Evolutionary conservation across 2,113 vertebrate species (phyloP), one percentile per base, ranked within the genome.

Genomic region (Sinocyclocheilus anshuiensis): DNA sequence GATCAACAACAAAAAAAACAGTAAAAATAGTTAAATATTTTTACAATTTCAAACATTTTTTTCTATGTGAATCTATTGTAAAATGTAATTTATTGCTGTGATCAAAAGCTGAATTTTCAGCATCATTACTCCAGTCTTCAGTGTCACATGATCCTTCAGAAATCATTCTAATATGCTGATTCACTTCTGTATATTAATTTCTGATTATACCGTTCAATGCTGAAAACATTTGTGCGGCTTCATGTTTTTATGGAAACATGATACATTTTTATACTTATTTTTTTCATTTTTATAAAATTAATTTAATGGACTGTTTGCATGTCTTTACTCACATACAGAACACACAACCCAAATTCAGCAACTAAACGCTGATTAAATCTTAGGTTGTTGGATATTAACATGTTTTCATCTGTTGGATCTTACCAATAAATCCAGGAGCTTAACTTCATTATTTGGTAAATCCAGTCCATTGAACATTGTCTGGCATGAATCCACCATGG

Each of bases 401-500:
- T 24, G 22, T 18, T 42, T 74, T 57, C 53, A 36, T 57, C 9
- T 57, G 18, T 12, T 78, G 18, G 50, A 20, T 36, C 16, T 29
- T 33, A 6, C 50, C 36, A 45, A n/a, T 63, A 80, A 63, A 61
- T 80, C 55, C 36, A 7, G 33, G 33, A 39, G 20, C 77, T 61
- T 80, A 61, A 80, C 33, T 67, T 63, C n/a, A 81, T 67, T 81
- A 81, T 67, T 81, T 67, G 24, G 15, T 63, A 24, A 50, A 29
- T 81, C 13, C 22, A 45, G 11, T 59, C 6, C 26, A 59, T 79
- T 33, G 57, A 80, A 42, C 55, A n/a, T 16, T 24, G 4, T 42
- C 79, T 67, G 79, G 61, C 61, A 67, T 11, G n/a, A 15, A 67
- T 63, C 29, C 77, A 79, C 33, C 4, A 5, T 2, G 55, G 77